phyloP scores from a whole-genome alignment of 1,140 invertebrate genomes.

The Plectrocnemia conspersa region DNA sequence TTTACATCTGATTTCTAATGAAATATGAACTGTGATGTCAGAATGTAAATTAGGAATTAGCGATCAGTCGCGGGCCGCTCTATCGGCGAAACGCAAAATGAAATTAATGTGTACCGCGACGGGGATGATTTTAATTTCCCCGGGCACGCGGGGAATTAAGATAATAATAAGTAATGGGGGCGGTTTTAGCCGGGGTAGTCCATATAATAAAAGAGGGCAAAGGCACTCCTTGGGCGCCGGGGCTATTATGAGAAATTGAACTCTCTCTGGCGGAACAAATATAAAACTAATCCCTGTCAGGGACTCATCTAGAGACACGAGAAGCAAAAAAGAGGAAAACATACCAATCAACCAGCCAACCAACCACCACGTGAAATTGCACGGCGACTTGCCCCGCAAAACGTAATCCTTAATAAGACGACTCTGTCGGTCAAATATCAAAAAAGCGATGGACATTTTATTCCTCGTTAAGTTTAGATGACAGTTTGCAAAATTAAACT shows the following conservation, averaged over 20 bases:
- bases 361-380: too few species aligned
- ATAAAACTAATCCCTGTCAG: conserved; percentile 21
- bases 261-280: conserved; percentile 22
- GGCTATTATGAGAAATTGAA: conserved; percentile 25
- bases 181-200: conserved; percentile 7
- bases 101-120: conserved; percentile 18
- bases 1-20: too few species aligned
- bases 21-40: too few species aligned
- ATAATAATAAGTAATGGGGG: conserved; percentile 28
- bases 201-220: conserved; percentile 9
- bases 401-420: too few species aligned
- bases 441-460: too few species aligned
- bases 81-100: conserved; percentile 12
- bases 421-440: too few species aligned
- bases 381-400: too few species aligned
- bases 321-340: too few species aligned
- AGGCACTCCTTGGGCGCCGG: neutral
- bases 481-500: too few species aligned
- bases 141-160: conserved; percentile 23
- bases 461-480: too few species aligned
- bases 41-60: neutral
- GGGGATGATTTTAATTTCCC: conserved; percentile 31
- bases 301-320: too few species aligned
- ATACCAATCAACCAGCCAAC: too few species aligned
- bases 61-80: neutral